Evolutionary conservation across 1,140 invertebrate genomes (phyloP), one percentile per base, ranked within the genome.

Genomic region (Acyrthosiphon pisum): DNA sequence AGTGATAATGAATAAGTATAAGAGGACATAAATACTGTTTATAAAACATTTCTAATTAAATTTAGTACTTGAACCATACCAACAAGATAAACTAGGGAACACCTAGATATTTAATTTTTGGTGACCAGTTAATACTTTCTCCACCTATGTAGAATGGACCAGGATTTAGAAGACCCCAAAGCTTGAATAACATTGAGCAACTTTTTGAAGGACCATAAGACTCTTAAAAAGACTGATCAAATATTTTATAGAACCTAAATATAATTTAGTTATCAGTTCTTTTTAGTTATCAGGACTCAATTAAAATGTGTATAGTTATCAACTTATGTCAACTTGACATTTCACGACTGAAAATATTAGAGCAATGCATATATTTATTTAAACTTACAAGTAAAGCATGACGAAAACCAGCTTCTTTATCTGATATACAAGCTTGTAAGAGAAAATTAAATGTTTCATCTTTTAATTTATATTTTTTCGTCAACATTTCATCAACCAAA

Each of bases 401-500:
- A 94, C 96, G 96, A 94, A 99, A 97, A 9, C 99, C 98, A 94
- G 96, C 96, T 93, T 97, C 95, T 95, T 96, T 97, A 95, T 99
- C 96, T 48, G 96, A 95, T 48, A 98, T 97, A 94, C 98, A 98
- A 48, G 97, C 97, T 95, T 98, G 97, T 1, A 99, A 95, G 22
- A 99, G 95, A 95, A 97, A 97, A 95, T 97, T 97, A 87, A 97
- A 97, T 6, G 97, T 98, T 81, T 97, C 96, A 20, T 96, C 95
- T 94, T 96, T 96, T n/a, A 97, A 95, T 88, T 95, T 94, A n/a
- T 97, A 95, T 90, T 96, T 95, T 90, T 97, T 97, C 56, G 96
- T 95, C 2, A 95, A 94, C 97, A 98, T 98, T 96, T 98, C 97
- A 96, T 99, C 98, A 22, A 97, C 97, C 91, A 99, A 94, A 94